Conservation (phyloP, 2,113 vertebrate genomes). For the Saiga tatarica region DNA sequence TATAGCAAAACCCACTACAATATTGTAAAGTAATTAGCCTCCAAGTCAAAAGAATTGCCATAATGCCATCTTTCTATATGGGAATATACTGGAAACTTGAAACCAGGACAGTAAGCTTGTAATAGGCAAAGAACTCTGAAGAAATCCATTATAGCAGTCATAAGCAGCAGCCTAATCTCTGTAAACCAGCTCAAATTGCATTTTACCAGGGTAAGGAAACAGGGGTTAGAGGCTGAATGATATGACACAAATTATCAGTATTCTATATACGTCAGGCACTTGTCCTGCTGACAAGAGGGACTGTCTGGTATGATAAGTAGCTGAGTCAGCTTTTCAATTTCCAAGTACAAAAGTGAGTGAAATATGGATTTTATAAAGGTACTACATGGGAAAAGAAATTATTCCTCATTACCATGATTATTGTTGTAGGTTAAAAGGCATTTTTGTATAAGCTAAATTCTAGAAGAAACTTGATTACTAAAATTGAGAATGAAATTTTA, state of each 20-base stretch:
- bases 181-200: background rate
- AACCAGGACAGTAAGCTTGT: background rate
- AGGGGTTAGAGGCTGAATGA: background rate
- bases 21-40: background rate
- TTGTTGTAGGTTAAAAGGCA: background rate
- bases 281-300: background rate
- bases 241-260: constrained; percentile 41
- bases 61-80: background rate
- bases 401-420: background rate
- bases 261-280: background rate
- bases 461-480: background rate
- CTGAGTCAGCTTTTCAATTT: constrained; percentile 39
- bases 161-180: background rate
- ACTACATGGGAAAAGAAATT: background rate
- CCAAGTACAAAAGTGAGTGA: background rate
- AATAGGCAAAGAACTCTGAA: background rate
- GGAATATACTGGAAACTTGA: background rate
- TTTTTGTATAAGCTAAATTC: background rate
- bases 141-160: background rate
- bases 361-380: background rate
- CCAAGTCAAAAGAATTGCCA: background rate
- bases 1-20: background rate
- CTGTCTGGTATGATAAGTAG: background rate
- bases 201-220: background rate
- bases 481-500: constrained; percentile 1